Conservation (phyloP, 2,888 invertebrate genomes). For the Cheilosia impressa region DNA sequence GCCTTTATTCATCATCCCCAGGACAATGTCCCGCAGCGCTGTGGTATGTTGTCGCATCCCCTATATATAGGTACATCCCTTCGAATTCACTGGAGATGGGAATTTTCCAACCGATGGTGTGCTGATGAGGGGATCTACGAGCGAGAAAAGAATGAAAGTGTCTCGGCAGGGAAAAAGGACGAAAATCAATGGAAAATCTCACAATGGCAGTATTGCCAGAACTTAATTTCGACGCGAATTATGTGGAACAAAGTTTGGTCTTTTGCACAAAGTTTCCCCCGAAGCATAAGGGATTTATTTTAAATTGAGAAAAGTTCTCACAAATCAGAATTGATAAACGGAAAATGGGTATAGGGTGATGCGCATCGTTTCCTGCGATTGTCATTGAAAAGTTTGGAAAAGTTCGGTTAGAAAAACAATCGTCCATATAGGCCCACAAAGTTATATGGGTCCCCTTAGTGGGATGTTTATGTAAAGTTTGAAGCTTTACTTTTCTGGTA, state of each 20-base stretch:
- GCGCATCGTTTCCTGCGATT: neutral
- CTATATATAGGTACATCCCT: neutral
- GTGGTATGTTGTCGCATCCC: conserved; percentile 1
- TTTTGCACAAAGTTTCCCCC: neutral
- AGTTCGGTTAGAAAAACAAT: neutral
- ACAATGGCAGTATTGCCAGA: neutral
- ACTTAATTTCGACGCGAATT: neutral
- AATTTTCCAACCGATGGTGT: neutral
- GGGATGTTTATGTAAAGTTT: too few species aligned
- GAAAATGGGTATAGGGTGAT: neutral
- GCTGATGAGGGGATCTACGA: neutral
- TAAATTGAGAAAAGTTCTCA: neutral
- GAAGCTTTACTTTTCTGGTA: too few species aligned
- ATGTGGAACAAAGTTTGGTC: neutral
- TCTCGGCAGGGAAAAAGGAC: neutral
- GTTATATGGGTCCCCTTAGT: too few species aligned
- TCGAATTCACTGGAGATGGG: neutral
- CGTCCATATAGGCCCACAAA: neutral
- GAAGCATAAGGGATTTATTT: neutral
- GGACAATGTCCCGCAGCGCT: conserved; percentile 39
- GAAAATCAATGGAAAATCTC: neutral
- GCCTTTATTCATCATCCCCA: neutral
- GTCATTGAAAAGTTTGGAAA: neutral
- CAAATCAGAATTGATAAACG: too few species aligned
- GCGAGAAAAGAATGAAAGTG: neutral